Evolutionary conservation across 2,113 vertebrate species (phyloP), one percentile per base, ranked within the genome.

Genomic region (Pao palembangensis): DNA sequence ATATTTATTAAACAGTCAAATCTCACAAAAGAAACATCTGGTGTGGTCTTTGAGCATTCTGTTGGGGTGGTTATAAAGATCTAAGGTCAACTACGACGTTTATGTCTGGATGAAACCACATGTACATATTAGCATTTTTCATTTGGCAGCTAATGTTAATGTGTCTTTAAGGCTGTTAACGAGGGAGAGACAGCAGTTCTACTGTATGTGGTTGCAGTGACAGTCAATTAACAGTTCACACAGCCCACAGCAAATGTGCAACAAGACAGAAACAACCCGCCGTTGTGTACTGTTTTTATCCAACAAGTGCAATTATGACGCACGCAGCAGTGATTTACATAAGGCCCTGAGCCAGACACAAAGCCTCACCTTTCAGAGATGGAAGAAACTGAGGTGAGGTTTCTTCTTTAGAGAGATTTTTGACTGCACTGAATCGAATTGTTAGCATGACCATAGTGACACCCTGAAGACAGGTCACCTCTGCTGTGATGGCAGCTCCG

Each of bases 401-500:
- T 28, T 28, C 25, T 5, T 2, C 25, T 28, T 28, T 6, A 5
- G 25, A 28, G 25, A 28, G 25, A 28, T 28, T 28, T 28, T 28
- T 28, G 25, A 4, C 25, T 6, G 25, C 25, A 4, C 2, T 28
- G 25, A 28, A 6, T 28, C 6, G 6, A 28, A 28, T 28, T 28
- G 25, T 28, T 28, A 3, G 25, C 25, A 28, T 28, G 34, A 38
- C 10, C 2, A 8, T 12, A 38, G 57, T 56, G 68, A 75, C 73
- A 67, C 70, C 55, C 78, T 57, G 65, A 79, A 84, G 77, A 73
- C 63, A 47, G 64, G 65, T 69, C 65, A 66, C 64, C 71, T 72
- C 74, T 67, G 76, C 69, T 80, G 81, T 84, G 81, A 85, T 23
- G 60, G 76, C 73, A 64, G 57, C 55, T 75, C 67, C 67, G 18